Evolutionary conservation across 2,888 invertebrate species (phyloP).

Genomic region (Acanthosepion lycidas): DNA sequence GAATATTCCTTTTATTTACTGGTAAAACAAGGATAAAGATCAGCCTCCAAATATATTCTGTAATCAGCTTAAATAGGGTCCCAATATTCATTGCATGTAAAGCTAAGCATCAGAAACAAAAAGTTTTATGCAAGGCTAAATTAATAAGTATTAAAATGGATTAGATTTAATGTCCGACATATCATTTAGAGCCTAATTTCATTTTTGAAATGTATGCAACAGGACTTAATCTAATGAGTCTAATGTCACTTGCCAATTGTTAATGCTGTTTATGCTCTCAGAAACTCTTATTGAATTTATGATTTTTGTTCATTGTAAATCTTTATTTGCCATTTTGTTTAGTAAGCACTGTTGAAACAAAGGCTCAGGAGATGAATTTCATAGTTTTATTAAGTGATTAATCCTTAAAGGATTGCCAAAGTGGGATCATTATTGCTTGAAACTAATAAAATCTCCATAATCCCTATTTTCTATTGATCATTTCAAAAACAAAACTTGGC

Average conservation of each 20-base stretch:
- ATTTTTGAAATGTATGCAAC: not conserved
- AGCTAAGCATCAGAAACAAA: not conserved
- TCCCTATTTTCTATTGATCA: not conserved
- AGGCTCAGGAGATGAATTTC: not conserved
- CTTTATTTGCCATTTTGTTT: not conserved
- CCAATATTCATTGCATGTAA: not conserved
- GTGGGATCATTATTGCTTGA: not conserved
- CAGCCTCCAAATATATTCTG: not conserved
- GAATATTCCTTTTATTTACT: not conserved
- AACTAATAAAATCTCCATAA: not conserved
- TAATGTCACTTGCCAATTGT: not conserved
- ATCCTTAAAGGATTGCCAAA: not conserved
- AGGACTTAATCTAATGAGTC: not conserved
- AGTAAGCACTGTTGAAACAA: not conserved
- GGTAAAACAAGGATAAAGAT: not conserved
- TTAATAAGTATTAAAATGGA: conserved; percentile 18
- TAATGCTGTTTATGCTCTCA: not conserved
- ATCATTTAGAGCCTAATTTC: not conserved
- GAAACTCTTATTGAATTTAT: not conserved
- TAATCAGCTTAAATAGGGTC: not conserved
- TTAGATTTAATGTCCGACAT: not conserved
- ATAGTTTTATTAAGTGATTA: not conserved
- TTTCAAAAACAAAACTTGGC: not conserved
- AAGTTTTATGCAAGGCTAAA: not conserved
- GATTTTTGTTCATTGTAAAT: not conserved